These are phyloP conservation scores for Drosophila lacertosa DNA, from an alignment of 1,140 invertebrate species.

Conservation along the genomic window DNA sequence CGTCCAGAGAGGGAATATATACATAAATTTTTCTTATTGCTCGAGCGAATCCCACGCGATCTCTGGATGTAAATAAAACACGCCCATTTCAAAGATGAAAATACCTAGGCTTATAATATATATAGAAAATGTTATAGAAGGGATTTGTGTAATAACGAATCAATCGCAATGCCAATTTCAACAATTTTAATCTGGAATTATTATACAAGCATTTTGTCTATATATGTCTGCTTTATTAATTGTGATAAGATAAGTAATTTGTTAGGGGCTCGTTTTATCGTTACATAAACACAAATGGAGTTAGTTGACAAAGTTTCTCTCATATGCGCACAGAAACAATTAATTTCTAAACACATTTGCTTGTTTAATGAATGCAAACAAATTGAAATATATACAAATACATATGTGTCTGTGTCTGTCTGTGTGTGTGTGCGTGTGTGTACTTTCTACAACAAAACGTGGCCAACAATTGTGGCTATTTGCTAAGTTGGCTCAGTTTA, in stretches of 20 bases:
- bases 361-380: slow-evolving; percentile 28
- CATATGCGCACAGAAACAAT: no score
- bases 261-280: slow-evolving; percentile 32
- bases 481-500: slow-evolving; percentile 38
- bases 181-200: background rate
- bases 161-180: no score
- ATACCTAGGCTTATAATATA: slow-evolving; percentile 15
- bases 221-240: background rate
- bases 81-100: slow-evolving; percentile 21
- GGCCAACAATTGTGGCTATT: slow-evolving; percentile 34
- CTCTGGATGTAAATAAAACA: slow-evolving; percentile 35
- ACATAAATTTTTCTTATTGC: slow-evolving; percentile 10
- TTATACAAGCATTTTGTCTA: no score
- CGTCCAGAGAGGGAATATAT: slow-evolving; percentile 2
- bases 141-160: no score
- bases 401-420: background rate
- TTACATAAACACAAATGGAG: slow-evolving; percentile 7
- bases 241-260: slow-evolving; percentile 30
- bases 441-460: slow-evolving; percentile 29
- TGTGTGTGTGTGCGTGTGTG: slow-evolving; percentile 4
- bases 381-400: slow-evolving; percentile 23
- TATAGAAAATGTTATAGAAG: no score
- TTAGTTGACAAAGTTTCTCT: no score
- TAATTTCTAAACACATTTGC: background rate
- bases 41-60: slow-evolving; percentile 25